Conservation (phyloP, 2,797 vertebrate genomes). For the Galaxias olidus region DNA sequence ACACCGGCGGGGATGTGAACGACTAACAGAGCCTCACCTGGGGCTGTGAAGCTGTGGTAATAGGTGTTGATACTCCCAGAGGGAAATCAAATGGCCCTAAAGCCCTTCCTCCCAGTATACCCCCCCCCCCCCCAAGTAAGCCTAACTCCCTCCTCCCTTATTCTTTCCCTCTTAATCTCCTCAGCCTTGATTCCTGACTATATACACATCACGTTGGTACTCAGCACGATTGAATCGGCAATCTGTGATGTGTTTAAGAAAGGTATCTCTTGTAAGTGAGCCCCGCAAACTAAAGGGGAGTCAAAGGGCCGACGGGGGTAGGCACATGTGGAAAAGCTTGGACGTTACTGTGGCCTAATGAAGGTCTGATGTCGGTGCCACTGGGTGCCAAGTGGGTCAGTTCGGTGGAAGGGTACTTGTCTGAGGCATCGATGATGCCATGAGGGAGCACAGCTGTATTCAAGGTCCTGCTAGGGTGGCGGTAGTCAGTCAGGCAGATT, state of each 20-base stretch:
- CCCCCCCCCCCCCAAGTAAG: slow-evolving; percentile 7
- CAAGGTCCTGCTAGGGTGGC: slow-evolving; percentile 27
- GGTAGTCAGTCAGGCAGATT: neutral
- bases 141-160: neutral
- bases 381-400: slow-evolving; percentile 52
- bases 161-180: neutral
- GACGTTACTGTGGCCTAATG: slow-evolving; percentile 47
- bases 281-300: slow-evolving; percentile 4
- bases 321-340: slow-evolving; percentile 43
- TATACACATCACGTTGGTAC: neutral
- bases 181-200: slow-evolving; percentile 1
- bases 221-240: neutral
- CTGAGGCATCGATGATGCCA: slow-evolving; percentile 16
- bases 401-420: slow-evolving; percentile 34
- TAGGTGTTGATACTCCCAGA: slow-evolving; percentile 14
- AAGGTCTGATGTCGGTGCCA: slow-evolving; percentile 43
- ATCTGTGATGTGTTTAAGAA: neutral
- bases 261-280: neutral
- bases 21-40: slow-evolving; percentile 22
- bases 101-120: neutral
- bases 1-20: slow-evolving; percentile 14
- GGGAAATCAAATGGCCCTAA: slow-evolving; percentile 16
- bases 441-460: neutral
- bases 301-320: slow-evolving; percentile 8
- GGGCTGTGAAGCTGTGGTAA: slow-evolving; percentile 14